Conservation (phyloP, 2,797 vertebrate genomes). For the Pagetopsis macropterus region DNA sequence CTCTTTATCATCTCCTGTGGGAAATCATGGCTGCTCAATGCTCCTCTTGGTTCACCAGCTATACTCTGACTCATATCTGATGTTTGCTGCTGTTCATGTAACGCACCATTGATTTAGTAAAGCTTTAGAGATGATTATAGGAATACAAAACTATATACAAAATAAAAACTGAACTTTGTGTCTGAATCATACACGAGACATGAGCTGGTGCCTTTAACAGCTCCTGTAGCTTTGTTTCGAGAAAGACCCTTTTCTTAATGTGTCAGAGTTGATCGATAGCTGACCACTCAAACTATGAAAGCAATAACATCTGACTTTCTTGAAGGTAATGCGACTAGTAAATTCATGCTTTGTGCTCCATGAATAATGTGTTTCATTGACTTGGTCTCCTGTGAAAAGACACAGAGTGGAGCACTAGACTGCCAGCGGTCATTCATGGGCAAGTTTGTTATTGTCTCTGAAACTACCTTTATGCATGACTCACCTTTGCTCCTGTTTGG, state of each 20-base stretch:
- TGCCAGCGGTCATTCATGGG: constrained; percentile 61
- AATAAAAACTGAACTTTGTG: neutral
- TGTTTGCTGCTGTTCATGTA: neutral
- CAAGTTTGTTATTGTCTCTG: constrained; percentile 64
- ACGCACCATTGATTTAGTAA: neutral
- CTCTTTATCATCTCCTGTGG: neutral
- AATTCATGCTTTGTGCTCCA: constrained; percentile 52
- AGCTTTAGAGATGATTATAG: neutral
- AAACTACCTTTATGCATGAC: constrained; percentile 60
- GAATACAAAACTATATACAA: neutral
- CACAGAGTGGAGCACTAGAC: constrained; percentile 58
- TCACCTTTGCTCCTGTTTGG: constrained; percentile 53
- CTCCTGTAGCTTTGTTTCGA: constrained; percentile 31
- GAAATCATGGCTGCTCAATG: neutral
- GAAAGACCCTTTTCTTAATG: constrained; percentile 27
- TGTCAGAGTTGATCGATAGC: constrained; percentile 71
- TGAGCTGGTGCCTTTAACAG: constrained; percentile 22
- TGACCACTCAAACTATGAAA: constrained; percentile 62
- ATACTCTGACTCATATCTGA: neutral
- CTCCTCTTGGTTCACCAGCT: neutral
- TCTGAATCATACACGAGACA: constrained; percentile 8
- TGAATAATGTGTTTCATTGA: constrained; percentile 83
- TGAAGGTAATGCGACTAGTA: constrained; percentile 59
- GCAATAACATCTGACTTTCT: constrained; percentile 79
- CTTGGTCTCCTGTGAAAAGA: constrained; percentile 69